Evolutionary conservation across 2,113 vertebrate species (phyloP).

Genomic region (Ochotona princeps): DNA sequence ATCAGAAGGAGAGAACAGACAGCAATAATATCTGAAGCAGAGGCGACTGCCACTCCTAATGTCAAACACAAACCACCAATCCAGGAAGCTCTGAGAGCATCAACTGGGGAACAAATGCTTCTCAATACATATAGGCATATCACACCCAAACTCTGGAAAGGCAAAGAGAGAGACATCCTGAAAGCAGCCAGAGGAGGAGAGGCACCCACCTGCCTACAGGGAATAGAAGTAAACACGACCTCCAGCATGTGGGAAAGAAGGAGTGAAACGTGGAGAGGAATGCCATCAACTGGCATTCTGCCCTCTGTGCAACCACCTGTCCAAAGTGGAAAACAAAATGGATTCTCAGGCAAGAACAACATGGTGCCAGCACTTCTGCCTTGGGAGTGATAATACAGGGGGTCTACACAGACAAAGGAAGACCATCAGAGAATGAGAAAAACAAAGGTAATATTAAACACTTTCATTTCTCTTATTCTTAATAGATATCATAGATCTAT

Average conservation of each 20-base stretch:
- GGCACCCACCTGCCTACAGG: background rate
- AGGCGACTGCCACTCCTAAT: background rate
- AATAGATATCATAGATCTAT: background rate
- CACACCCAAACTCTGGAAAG: background rate
- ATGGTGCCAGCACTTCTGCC: background rate
- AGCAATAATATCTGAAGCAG: background rate
- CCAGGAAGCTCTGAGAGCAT: background rate
- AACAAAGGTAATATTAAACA: background rate
- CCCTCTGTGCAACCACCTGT: too few species aligned
- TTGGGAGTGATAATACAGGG: background rate
- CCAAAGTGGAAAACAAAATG: background rate
- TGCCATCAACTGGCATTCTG: too few species aligned
- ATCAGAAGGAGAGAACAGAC: background rate
- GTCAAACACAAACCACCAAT: background rate
- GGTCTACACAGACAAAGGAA: background rate
- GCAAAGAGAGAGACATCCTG: background rate
- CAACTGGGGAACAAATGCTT: background rate
- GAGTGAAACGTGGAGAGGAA: background rate
- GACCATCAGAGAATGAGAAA: background rate
- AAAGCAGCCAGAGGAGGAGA: background rate
- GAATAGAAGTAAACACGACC: background rate
- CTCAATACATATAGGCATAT: background rate
- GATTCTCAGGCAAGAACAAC: background rate
- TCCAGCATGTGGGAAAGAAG: background rate
- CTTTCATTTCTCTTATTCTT: background rate